Evolutionary conservation across 2,888 invertebrate species (phyloP).

Genomic region (Protophormia terraenovae): DNA sequence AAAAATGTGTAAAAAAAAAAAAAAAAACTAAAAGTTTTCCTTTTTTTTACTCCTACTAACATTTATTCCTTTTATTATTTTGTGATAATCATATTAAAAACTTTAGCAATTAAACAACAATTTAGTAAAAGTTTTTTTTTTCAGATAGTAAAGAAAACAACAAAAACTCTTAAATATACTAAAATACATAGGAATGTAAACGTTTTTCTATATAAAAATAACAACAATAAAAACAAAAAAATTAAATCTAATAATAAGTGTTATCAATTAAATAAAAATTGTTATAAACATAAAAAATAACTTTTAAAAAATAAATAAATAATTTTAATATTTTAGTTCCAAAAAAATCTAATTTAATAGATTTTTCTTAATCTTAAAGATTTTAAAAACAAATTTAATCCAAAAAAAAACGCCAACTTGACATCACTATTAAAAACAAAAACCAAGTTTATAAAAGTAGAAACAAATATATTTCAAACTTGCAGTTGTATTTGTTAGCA

Average conservation of each 20-base stretch:
- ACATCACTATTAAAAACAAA: neutral
- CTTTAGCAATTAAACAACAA: conserved; percentile 62
- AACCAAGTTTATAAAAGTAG: neutral
- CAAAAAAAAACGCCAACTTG: neutral
- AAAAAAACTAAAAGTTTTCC: neutral
- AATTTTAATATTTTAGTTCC: too few species aligned
- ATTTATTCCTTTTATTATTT: conserved; percentile 23
- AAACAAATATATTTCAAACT: neutral
- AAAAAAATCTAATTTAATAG: too few species aligned
- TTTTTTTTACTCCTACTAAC: neutral
- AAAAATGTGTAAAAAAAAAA: neutral
- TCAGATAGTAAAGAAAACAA: neutral
- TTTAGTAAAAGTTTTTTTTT: conserved; percentile 31
- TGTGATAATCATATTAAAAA: conserved; percentile 58
- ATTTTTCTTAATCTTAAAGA: too few species aligned
- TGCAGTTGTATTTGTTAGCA: neutral
- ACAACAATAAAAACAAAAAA: neutral
- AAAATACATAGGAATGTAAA: neutral
- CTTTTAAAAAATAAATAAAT: too few species aligned
- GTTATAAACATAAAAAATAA: too few species aligned
- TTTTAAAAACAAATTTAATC: too few species aligned
- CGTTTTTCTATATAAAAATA: neutral
- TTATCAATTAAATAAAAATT: too few species aligned
- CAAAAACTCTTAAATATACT: neutral
- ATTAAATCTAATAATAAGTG: conserved; percentile 15